Base-by-base conservation (phyloP, 2,888 invertebrate species). In the Pheosia tremula region DNA sequence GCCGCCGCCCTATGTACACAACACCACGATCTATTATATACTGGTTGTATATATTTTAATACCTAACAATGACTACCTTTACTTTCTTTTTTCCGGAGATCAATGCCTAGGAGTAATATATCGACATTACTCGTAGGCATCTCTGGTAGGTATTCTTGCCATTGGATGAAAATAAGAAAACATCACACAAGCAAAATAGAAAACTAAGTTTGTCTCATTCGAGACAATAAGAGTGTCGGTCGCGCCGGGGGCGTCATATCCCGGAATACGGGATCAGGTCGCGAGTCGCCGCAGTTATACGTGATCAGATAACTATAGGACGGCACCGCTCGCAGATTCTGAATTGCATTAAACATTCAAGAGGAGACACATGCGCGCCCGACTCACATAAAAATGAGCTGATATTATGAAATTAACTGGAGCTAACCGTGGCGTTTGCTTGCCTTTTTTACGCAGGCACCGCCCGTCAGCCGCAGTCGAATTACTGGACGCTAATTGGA, bases 401-500 rank as follows among this genome's bases (percentile, higher is more conserved):
- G 86, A 88, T 93, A 89, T 94, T 92, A 93, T 91, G 91, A 90
- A 93, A 94, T 93, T 93, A 93, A 86, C 87, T 83, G 81, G 83
- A 85, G 84, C 83, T 84, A 85, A 83, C 86, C 85, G 85, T 82
- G 77, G 77, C 81, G 85, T 83, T 82, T 82, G 84, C 83, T 84
- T 76, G 76, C 75, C 85, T 88, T 90, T 90, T 92, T 91, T 90
- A 81, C 82, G 81, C 79, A 84, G 84, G 83, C 83, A 76, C 80
- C 75, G 76, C 80, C 82, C 89, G 90, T 89, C 92, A 90, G 88
- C 88, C 86, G 74, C 84, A 82, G 87, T 88, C 89, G 88, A 91
- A 93, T 93, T 91, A 92, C 87, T 83, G 85, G 92, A 92, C 92
- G 87, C 85, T 93, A 93, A 93, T 93, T 93, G 91, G 93, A 91